A percentile compares a stretch with the other conserved stretches of the same genome.
phyloP scores from a whole-genome alignment of 2,797 vertebrate species.

The Hipposideros larvatus region DNA sequence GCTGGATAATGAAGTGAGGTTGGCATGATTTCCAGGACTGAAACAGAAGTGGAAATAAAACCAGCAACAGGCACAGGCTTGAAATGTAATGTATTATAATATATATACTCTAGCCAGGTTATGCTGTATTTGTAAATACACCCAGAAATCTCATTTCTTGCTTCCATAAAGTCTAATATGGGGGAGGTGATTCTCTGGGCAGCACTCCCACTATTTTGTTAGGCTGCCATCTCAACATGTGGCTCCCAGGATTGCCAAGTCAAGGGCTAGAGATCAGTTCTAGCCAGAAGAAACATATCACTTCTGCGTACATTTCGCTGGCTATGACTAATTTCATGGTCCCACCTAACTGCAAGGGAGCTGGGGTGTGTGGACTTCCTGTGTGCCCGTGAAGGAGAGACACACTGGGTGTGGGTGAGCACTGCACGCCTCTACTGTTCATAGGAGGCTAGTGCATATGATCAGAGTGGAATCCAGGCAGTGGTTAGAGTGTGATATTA shows the following conservation, averaged over 20 bases:
- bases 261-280: neutral
- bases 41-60: slow-evolving; percentile 59
- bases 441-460: neutral
- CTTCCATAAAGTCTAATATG: neutral
- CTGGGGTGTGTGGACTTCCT: neutral
- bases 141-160: slow-evolving; percentile 21
- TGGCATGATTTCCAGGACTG: slow-evolving; percentile 40
- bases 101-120: neutral
- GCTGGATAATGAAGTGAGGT: slow-evolving; percentile 25
- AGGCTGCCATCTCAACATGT: neutral
- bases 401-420: neutral
- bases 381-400: neutral
- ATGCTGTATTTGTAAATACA: slow-evolving; percentile 31
- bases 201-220: neutral
- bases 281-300: neutral
- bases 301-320: neutral
- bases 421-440: neutral
- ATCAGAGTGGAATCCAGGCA: neutral
- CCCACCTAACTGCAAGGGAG: neutral
- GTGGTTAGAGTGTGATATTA: neutral
- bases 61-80: neutral
- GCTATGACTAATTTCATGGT: neutral
- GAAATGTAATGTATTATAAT: neutral
- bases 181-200: neutral
- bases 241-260: slow-evolving; percentile 14